phyloP scores from a whole-genome alignment of 2,888 invertebrate species.

The Acanthosepion lycidas region DNA sequence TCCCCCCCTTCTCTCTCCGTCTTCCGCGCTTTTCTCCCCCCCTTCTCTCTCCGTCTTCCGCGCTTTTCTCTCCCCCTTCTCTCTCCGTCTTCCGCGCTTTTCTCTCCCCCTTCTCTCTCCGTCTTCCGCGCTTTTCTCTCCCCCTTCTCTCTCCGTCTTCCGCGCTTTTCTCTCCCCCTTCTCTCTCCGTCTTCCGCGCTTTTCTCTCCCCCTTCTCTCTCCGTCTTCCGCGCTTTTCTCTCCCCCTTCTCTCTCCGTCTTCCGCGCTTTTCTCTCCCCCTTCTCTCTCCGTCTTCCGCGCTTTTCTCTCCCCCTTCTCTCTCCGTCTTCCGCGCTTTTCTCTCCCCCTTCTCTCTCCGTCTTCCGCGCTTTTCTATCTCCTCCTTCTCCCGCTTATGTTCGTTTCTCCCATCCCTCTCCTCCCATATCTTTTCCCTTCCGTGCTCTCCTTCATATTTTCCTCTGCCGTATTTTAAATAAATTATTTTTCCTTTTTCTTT shows the following conservation, averaged over 20 bases:
- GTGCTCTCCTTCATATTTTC: not conserved
- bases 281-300: too few species aligned
- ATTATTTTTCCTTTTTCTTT: not conserved
- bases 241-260: too few species aligned
- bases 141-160: not conserved
- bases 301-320: too few species aligned
- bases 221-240: too few species aligned
- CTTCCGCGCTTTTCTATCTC: too few species aligned
- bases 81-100: not conserved
- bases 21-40: too few species aligned
- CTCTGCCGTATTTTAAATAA: not conserved
- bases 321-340: too few species aligned
- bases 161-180: not conserved
- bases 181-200: not conserved
- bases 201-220: too few species aligned
- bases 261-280: too few species aligned
- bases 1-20: not conserved
- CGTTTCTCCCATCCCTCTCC: not conserved
- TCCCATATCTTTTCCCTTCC: not conserved
- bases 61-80: not conserved
- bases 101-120: fast-evolving
- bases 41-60: not conserved
- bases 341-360: too few species aligned
- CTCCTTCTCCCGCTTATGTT: not conserved
- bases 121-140: too few species aligned